Evolutionary conservation across 2,113 vertebrate genomes (phyloP).

Genomic region (Dromiciops gliroides): DNA sequence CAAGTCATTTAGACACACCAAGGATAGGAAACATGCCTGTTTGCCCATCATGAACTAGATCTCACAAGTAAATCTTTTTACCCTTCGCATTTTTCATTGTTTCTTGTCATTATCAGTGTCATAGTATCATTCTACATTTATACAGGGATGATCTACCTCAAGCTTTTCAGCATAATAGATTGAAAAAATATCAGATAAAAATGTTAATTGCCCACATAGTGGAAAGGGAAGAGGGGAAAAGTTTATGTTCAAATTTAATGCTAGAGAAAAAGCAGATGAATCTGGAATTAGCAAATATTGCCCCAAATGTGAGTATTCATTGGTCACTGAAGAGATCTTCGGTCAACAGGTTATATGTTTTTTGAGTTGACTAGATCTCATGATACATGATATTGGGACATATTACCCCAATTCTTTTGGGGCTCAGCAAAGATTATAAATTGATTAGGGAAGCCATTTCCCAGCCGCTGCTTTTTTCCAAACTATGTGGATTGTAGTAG

Average conservation of each 20-base stretch:
- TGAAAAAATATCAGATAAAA: neutral
- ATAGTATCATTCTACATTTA: neutral
- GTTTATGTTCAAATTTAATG: neutral
- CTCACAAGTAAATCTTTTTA: neutral
- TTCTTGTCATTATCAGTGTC: neutral
- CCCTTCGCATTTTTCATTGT: neutral
- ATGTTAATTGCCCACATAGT: neutral
- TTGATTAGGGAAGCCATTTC: neutral
- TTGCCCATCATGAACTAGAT: neutral
- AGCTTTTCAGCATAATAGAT: neutral
- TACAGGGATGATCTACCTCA: neutral
- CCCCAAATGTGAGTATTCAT: neutral
- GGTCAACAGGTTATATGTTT: neutral
- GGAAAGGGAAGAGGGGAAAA: neutral
- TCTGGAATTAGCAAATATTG: neutral
- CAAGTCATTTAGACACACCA: neutral
- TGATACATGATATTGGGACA: neutral
- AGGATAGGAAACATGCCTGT: neutral
- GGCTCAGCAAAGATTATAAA: neutral
- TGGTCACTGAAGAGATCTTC: neutral
- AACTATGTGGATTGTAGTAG: neutral
- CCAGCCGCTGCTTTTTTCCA: neutral
- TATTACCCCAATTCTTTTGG: neutral
- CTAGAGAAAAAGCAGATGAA: neutral
- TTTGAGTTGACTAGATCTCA: neutral